These are phyloP conservation scores for Onthophagus sagittarius DNA, from an alignment of 2,888 invertebrate species.

Conservation along the genomic window DNA sequence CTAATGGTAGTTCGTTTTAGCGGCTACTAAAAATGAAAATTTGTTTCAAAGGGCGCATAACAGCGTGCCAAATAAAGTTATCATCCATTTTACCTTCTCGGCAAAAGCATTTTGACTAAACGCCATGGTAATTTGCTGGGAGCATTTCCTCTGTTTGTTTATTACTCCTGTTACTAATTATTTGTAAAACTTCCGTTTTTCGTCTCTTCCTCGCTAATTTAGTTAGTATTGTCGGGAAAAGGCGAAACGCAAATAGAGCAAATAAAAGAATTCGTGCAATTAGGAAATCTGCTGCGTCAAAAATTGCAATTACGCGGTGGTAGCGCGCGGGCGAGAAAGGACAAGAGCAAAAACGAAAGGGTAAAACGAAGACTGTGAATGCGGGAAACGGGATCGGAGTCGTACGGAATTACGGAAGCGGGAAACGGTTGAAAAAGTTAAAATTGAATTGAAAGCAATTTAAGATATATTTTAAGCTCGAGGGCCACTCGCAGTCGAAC, in stretches of 20 bases:
- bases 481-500: constrained; percentile 35
- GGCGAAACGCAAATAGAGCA: neutral
- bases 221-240: neutral
- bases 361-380: neutral
- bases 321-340: neutral
- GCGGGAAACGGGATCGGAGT: neutral
- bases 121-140: too few relatives aligned
- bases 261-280: neutral
- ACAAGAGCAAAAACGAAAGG: neutral
- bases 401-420: neutral
- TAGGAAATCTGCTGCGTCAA: neutral
- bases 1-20: neutral
- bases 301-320: neutral
- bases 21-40: neutral
- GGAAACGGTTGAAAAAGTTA: constrained; percentile 33
- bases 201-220: neutral
- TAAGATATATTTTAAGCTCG: constrained; percentile 40
- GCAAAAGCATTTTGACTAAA: too few relatives aligned
- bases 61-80: neutral
- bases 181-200: neutral
- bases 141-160: neutral
- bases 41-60: neutral
- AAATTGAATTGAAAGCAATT: constrained; percentile 40
- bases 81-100: neutral
- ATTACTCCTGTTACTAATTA: neutral